Conservation (phyloP, 2,113 vertebrate genomes). For the Bubalus kerabau region DNA sequence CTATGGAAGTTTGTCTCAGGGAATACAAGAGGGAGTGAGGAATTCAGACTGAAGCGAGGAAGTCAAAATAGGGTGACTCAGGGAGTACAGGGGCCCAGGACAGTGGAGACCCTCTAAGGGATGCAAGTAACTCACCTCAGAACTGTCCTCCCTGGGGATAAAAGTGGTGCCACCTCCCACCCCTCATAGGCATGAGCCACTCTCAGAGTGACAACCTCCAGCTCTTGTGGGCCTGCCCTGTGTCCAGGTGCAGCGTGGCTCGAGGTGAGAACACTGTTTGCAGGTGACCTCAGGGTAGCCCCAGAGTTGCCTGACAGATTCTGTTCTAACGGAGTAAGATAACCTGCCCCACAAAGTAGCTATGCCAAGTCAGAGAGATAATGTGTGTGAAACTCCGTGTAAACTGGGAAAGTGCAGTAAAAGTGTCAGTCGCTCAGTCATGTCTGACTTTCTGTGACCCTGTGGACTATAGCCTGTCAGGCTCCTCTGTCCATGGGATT, state of each 20-base stretch:
- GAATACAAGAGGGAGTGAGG: fast-evolving
- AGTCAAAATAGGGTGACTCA: neutral
- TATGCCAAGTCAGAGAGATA: neutral
- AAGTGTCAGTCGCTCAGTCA: neutral
- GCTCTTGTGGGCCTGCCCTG: neutral
- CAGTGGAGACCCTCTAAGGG: neutral
- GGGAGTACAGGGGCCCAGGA: neutral
- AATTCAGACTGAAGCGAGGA: neutral
- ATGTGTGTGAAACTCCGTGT: neutral
- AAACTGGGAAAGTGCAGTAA: neutral
- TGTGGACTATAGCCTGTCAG: fast-evolving
- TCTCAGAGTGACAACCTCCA: too few species aligned
- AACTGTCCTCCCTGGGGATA: neutral
- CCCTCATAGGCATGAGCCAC: fast-evolving
- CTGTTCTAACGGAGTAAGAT: neutral
- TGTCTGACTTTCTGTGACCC: neutral
- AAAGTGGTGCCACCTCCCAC: too few species aligned
- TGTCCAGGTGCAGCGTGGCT: neutral
- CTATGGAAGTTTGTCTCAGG: neutral
- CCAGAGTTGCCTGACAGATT: neutral
- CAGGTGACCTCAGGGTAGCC: neutral
- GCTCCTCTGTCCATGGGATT: neutral
- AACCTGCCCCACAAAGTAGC: neutral
- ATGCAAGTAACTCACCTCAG: neutral
- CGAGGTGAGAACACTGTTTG: neutral